These are phyloP conservation scores for Ectemnius lituratus DNA, from an alignment of 2,888 invertebrate genomes.

Conservation along the genomic window DNA sequence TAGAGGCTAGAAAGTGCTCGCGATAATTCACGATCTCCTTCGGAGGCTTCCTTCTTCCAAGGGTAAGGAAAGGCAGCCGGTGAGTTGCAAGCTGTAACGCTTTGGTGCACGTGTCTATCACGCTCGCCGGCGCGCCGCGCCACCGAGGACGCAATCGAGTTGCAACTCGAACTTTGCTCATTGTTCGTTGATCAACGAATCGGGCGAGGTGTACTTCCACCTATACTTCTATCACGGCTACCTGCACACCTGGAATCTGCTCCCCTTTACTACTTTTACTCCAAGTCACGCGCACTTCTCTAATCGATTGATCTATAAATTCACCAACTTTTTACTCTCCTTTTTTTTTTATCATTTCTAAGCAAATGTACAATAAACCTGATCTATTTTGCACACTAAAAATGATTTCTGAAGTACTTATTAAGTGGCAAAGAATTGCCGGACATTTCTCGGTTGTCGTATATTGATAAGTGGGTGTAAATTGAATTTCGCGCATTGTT, in stretches of 20 bases:
- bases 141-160: too few species aligned
- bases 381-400: too few species aligned
- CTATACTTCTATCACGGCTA: constrained; percentile 48
- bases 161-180: constrained; percentile 32
- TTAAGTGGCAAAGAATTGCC: too few species aligned
- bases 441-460: too few species aligned
- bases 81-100: too few species aligned
- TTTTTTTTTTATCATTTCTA: too few species aligned
- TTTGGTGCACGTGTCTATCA: constrained; percentile 41
- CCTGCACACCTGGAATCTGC: constrained; percentile 57
- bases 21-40: constrained; percentile 41
- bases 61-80: constrained; percentile 57
- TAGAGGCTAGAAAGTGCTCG: constrained; percentile 42
- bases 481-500: constrained; percentile 50
- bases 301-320: too few species aligned
- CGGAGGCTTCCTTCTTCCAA: constrained; percentile 60
- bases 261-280: constrained; percentile 45
- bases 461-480: neutral
- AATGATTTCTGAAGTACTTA: too few species aligned
- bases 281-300: constrained; percentile 15
- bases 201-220: constrained; percentile 31
- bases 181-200: constrained; percentile 61
- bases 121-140: constrained; percentile 8
- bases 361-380: too few species aligned
- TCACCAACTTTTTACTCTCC: too few species aligned